These are phyloP conservation scores for Peromyscus maniculatus DNA, from an alignment of 2,113 vertebrate species.

Conservation along the genomic window DNA sequence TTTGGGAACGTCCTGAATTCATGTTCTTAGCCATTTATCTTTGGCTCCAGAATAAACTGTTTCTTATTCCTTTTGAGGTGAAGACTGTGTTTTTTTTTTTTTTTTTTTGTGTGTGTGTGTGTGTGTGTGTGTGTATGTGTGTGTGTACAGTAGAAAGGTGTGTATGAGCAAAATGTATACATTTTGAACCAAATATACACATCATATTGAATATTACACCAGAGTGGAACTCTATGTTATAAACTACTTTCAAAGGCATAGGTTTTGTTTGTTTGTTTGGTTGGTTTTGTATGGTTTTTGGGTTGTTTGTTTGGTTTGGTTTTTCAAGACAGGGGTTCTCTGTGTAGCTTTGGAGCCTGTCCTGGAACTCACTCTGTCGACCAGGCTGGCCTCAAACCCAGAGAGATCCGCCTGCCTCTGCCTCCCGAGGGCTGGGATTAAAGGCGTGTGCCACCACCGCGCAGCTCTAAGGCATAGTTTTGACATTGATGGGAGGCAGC, in stretches of 20 bases:
- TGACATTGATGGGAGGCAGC: neutral
- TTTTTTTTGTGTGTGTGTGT: neutral
- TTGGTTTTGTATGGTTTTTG: too few relatives aligned
- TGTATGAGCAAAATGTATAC: neutral
- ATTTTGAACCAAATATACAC: neutral
- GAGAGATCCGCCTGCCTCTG: too few relatives aligned
- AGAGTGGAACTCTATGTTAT: neutral
- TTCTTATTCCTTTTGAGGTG: neutral
- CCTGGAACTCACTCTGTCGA: too few relatives aligned
- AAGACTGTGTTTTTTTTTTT: neutral
- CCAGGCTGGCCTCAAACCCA: too few relatives aligned
- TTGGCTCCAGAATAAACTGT: neutral
- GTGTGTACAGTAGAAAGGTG: neutral
- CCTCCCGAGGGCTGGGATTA: too few relatives aligned
- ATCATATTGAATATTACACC: neutral
- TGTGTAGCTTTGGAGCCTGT: too few relatives aligned
- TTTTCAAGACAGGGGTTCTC: too few relatives aligned
- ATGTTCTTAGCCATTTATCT: neutral
- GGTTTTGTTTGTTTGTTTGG: too few relatives aligned
- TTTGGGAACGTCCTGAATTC: neutral
- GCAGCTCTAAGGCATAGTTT: neutral
- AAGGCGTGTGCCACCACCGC: too few relatives aligned
- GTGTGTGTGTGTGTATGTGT: too few relatives aligned
- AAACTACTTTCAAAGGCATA: neutral
- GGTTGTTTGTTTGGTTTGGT: too few relatives aligned